Evolutionary conservation across 2,888 invertebrate species (phyloP).

Genomic region (Cataglyphis albicans): DNA sequence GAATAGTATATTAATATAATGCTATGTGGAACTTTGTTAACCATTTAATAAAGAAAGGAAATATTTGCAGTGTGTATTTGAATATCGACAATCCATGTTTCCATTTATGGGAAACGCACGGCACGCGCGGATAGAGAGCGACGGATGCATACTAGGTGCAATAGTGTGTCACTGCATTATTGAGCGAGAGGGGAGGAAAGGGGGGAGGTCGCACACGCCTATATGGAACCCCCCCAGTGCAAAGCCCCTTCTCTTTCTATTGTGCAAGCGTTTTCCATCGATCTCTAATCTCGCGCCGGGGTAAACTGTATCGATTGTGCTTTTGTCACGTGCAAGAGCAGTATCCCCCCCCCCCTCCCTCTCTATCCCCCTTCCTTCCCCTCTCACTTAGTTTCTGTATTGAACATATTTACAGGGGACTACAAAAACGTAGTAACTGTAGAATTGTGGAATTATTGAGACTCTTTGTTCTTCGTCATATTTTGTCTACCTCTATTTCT

Average conservation of each 20-base stretch:
- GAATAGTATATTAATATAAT: background rate
- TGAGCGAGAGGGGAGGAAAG: slow-evolving; percentile 57
- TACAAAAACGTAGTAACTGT: slow-evolving; percentile 50
- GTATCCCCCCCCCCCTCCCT: background rate
- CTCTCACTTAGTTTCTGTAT: slow-evolving; percentile 17
- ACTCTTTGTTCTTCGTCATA: slow-evolving; percentile 65
- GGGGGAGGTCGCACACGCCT: slow-evolving; percentile 70
- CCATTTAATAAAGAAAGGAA: background rate
- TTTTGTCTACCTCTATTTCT: background rate
- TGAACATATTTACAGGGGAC: slow-evolving; percentile 56
- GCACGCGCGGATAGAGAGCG: slow-evolving; percentile 22
- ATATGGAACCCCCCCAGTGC: slow-evolving; percentile 70
- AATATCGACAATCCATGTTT: slow-evolving; percentile 16
- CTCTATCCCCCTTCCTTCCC: background rate
- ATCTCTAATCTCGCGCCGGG: slow-evolving; percentile 77
- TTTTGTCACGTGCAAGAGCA: slow-evolving; percentile 58
- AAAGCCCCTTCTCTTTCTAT: slow-evolving; percentile 64
- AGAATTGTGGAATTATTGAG: slow-evolving; percentile 58
- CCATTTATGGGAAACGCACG: slow-evolving; percentile 16
- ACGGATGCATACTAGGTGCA: slow-evolving; percentile 30
- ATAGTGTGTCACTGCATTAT: slow-evolving; percentile 61
- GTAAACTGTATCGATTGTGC: slow-evolving; percentile 77
- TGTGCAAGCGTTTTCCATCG: slow-evolving; percentile 75
- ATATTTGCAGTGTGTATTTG: slow-evolving; percentile 18
- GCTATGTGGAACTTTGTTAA: background rate